Percentiles rank a stretch among this genome's conserved stretches.
phyloP scores from a whole-genome alignment of 2,888 invertebrate species.

The Arge pagana region DNA sequence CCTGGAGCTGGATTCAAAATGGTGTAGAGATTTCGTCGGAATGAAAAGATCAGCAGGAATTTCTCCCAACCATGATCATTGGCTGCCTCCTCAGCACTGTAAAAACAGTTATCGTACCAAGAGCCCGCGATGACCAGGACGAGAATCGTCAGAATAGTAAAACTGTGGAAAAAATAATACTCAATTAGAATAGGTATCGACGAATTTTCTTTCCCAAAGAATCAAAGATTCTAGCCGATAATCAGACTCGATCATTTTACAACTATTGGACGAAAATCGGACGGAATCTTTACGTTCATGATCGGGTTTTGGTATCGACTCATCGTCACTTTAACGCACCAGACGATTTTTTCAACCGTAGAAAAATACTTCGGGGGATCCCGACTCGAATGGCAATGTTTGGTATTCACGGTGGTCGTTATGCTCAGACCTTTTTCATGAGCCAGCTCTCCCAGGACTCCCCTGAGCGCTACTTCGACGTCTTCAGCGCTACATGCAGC shows the following conservation, averaged over 20 bases:
- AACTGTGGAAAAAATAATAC: slow-evolving; percentile 29
- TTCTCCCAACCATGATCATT: slow-evolving; percentile 21
- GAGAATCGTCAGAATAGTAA: slow-evolving; percentile 26
- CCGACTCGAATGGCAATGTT: slow-evolving; percentile 1
- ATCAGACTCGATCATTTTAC: too few species aligned
- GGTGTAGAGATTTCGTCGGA: slow-evolving; percentile 37
- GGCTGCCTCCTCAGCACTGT: slow-evolving; percentile 5
- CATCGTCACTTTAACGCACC: too few species aligned
- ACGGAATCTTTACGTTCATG: too few species aligned
- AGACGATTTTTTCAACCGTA: background rate
- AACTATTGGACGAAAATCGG: too few species aligned
- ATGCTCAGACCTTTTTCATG: background rate
- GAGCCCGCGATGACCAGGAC: slow-evolving; percentile 32
- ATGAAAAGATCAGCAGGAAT: slow-evolving; percentile 44
- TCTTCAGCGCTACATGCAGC: slow-evolving; percentile 8
- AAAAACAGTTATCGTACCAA: slow-evolving; percentile 30
- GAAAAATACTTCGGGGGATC: slow-evolving; percentile 6
- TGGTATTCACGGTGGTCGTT: slow-evolving; percentile 1
- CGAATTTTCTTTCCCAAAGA: too few species aligned
- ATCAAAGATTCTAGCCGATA: too few species aligned
- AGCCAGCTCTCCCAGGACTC: background rate
- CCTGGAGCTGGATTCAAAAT: slow-evolving; percentile 32
- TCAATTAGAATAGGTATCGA: too few species aligned
- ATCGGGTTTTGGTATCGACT: too few species aligned
- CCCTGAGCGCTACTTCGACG: background rate